Conservation (phyloP, 1,140 invertebrate genomes). For the Sarcophaga peregrina region DNA sequence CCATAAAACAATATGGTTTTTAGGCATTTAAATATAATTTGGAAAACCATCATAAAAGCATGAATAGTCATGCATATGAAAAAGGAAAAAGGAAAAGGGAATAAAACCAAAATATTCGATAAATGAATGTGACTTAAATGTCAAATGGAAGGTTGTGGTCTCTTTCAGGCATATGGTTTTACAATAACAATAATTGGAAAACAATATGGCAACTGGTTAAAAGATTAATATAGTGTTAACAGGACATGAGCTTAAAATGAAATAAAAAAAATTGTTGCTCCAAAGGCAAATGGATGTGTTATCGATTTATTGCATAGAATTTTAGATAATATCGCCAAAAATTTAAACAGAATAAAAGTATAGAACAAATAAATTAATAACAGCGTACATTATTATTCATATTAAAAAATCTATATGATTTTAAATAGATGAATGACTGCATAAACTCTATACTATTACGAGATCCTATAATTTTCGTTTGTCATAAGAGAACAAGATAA, state of each 20-base stretch:
- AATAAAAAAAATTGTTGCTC: background rate
- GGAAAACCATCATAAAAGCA: background rate
- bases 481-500: too few relatives aligned
- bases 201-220: background rate
- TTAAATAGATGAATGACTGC: too few relatives aligned
- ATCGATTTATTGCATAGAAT: too few relatives aligned
- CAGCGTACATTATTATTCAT: too few relatives aligned
- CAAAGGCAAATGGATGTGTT: too few relatives aligned
- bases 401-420: too few relatives aligned
- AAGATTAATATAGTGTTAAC: background rate
- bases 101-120: background rate
- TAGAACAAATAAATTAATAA: too few relatives aligned
- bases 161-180: background rate
- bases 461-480: too few relatives aligned
- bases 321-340: too few relatives aligned
- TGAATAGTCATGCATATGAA: conserved; percentile 1
- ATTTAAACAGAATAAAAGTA: too few relatives aligned
- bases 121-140: background rate
- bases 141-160: background rate
- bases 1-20: conserved; percentile 23
- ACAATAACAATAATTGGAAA: background rate
- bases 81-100: background rate
- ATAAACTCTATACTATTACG: too few relatives aligned
- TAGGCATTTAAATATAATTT: conserved; percentile 22
- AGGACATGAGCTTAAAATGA: background rate